Evolutionary conservation across 1,140 invertebrate genomes (phyloP).

Genomic region (Drosophila ananassae): DNA sequence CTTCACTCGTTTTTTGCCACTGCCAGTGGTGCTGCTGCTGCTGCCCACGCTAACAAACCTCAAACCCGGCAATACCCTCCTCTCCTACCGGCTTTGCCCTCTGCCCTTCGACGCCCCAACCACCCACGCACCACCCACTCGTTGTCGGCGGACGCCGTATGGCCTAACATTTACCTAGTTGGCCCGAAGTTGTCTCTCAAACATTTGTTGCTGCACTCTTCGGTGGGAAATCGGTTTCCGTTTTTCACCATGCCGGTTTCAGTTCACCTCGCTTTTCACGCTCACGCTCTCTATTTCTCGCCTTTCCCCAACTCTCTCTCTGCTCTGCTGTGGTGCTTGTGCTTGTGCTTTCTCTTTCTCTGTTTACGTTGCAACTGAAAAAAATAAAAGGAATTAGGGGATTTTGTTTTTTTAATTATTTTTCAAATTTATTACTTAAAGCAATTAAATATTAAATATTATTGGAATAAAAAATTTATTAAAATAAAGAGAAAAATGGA

Average conservation of each 20-base stretch:
- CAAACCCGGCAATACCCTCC: not conserved
- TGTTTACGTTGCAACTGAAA: slow-evolving; percentile 51
- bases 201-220: slow-evolving; percentile 77
- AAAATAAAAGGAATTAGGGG: not conserved
- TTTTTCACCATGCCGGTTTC: slow-evolving; percentile 46
- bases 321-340: not conserved
- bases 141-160: not conserved
- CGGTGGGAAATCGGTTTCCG: slow-evolving; percentile 39
- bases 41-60: slow-evolving; percentile 30
- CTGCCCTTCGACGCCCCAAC: slow-evolving; percentile 15
- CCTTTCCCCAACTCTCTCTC: not conserved
- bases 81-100: not conserved
- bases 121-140: slow-evolving; percentile 16
- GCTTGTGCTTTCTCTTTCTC: slow-evolving; percentile 33
- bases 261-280: slow-evolving; percentile 14
- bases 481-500: not conserved
- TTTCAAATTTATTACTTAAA: too few species aligned
- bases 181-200: slow-evolving; percentile 32
- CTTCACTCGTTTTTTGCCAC: slow-evolving; percentile 51
- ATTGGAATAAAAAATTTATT: too few species aligned
- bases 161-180: slow-evolving; percentile 60
- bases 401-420: too few species aligned
- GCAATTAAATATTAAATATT: too few species aligned
- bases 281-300: slow-evolving; percentile 8
- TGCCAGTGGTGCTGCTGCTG: too few species aligned